Evolutionary conservation across 2,797 vertebrate genomes (phyloP), one percentile per base, ranked within the genome.

Genomic region (Hypotaenidia philippensis): DNA sequence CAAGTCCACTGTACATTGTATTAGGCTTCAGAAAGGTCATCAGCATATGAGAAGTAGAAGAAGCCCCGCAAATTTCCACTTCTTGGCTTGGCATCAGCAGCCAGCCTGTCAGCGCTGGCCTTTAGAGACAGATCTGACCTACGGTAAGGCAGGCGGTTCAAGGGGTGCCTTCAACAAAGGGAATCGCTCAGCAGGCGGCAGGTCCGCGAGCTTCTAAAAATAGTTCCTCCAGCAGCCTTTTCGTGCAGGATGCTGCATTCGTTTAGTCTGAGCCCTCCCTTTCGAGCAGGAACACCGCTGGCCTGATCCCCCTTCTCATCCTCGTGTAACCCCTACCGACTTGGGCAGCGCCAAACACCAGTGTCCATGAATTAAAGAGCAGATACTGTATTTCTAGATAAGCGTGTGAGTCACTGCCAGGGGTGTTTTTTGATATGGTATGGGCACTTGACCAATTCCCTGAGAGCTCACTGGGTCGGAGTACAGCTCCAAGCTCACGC

Each of bases 21-120:
- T 83, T 87, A 94, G 63, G 31, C 91, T 97, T 96, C 83, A 85
- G 74, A 98, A 98, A 98, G 97, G 96, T 97, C 97, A 97, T 95
- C 83, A 83, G 93, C 82, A 66, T 94, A 74, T 29, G 76, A 70
- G 79, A 92, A 72, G 25, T 8, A 70, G 52, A 92, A 91, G 78
- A 96, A 94, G n/a, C 34, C 60, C 45, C 8, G 10, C 45, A 45
- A 59, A 91, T 86, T 96, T 97, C 88, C 87, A 90, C 85, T 88
- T 90, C 70, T 83, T 92, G 85, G 50, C 60, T 94, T 92, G 93
- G 76, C 75, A 72, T 89, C 91, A 94, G 63, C 57, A 94, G 76
- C 61, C 75, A 32, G 55, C 40, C 83, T 96, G 96, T 97, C 95
- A 97, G 83, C 72, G 47, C 23, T 97, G 97, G 92, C 96, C 97